phyloP scores from a whole-genome alignment of 2,888 invertebrate species.

The Apamea crenata region DNA sequence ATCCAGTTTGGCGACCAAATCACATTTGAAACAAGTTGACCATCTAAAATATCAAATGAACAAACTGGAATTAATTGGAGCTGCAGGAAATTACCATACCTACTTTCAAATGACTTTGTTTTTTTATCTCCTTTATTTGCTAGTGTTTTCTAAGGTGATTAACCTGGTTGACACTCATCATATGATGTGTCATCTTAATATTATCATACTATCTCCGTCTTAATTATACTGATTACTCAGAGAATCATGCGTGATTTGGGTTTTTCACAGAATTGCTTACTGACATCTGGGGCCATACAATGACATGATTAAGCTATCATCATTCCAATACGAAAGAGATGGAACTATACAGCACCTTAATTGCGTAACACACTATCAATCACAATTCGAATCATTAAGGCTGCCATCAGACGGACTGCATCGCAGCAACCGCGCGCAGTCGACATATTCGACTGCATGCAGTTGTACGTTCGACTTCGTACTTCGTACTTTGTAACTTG shows the following conservation, averaged over 20 bases:
- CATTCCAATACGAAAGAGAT: not conserved
- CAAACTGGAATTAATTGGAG: conserved; percentile 21
- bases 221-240: conserved; percentile 30
- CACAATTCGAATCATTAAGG: not conserved
- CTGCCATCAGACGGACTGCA: too few relatives aligned
- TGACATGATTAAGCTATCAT: not conserved
- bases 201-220: conserved; percentile 14
- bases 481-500: too few relatives aligned
- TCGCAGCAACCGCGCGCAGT: too few relatives aligned
- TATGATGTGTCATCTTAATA: conserved; percentile 26
- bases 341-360: not conserved
- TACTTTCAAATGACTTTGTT: conserved; percentile 31
- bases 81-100: conserved; percentile 10
- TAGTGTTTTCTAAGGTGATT: conserved; percentile 17
- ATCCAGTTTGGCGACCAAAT: conserved; percentile 41
- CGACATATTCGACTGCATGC: too few relatives aligned
- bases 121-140: not conserved
- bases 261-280: not conserved
- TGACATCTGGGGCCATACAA: not conserved
- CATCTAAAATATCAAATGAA: conserved; percentile 18
- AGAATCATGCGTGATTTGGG: conserved; percentile 7
- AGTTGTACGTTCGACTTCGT: too few relatives aligned
- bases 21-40: conserved; percentile 19
- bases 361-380: too few relatives aligned
- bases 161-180: conserved; percentile 12